Percentiles rank a stretch among this genome's conserved stretches.
Conservation (phyloP, 2,888 invertebrate genomes). For the Noctua janthe region DNA sequence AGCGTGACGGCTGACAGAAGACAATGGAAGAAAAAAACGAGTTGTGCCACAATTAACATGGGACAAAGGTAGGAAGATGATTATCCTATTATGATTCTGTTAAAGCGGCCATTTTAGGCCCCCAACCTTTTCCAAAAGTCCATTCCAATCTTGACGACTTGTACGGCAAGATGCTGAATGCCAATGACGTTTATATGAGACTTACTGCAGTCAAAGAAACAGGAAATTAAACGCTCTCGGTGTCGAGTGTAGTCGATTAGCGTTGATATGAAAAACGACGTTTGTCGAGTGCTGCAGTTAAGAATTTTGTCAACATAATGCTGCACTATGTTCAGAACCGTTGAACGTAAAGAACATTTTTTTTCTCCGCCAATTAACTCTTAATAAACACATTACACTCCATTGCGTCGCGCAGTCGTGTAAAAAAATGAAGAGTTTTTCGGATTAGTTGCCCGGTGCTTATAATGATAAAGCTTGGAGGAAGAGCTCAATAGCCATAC, state of each 20-base stretch:
- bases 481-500: background rate
- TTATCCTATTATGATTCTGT: too few species aligned
- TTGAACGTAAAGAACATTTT: too few species aligned
- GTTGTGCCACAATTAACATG: too few species aligned
- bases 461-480: background rate
- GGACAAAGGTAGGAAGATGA: too few species aligned
- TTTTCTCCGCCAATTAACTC: background rate
- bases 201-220: slow-evolving; percentile 7
- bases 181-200: background rate
- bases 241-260: slow-evolving; percentile 18
- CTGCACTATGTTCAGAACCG: background rate
- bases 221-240: slow-evolving; percentile 19
- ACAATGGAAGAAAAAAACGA: too few species aligned
- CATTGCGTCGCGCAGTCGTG: background rate
- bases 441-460: too few species aligned
- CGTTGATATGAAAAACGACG: slow-evolving; percentile 32
- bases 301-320: background rate
- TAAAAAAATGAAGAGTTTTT: background rate
- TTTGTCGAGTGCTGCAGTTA: slow-evolving; percentile 11
- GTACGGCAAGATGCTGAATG: background rate
- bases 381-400: background rate
- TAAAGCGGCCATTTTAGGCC: background rate
- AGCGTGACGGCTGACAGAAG: too few species aligned
- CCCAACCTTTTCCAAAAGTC: background rate
- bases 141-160: background rate